Base-by-base conservation (phyloP, 2,797 vertebrate species). In the Arrhamphus sclerolepis region DNA sequence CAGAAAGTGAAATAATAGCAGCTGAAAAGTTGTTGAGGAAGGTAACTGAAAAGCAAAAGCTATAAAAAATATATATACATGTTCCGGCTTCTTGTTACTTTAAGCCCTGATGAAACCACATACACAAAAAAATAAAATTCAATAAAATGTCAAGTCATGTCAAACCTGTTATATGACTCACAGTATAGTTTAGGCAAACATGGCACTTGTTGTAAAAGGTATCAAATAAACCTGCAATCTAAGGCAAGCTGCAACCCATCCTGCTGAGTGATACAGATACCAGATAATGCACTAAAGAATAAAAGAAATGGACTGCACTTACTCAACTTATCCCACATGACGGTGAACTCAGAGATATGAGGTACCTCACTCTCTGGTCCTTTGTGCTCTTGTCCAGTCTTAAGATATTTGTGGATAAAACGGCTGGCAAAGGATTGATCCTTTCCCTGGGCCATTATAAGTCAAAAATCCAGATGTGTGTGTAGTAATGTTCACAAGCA, bases 321-420 rank as follows among this genome's bases (percentile, higher is more conserved):
- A 98, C 97, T 97, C 80, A 88, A 83, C 86, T 84, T 92, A 83
- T 98, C 96, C 96, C 96, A 97, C 56, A 86, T 84, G 75, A 87
- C 65, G 81, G 94, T 91, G 83, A 91, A 94, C 72, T 95, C 94
- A 76, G 94, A 97, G 75, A 92, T 82, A 40, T 77, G 89, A 18
- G 91, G 93, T 76, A 87, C 91, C 65, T 96, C 96, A 61, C 68
- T 87, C 72, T 96, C 95, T 77, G 88, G 89, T 29, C 68, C 87
- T 79, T 73, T 94, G 72, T 89, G 92, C 52, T 98, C 96, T 39
- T 93, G 93, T 72, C 82, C 78, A 64, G 86, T 81, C 87, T 94
- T 98, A 18, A 94, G 91, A 70, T 90, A 93, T 78, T 93, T 95
- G 50, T 94, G 89, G 85, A 98, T 96, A 48, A 99, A 82, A 22